Evolutionary conservation across 2,113 vertebrate genomes (phyloP), one percentile per base, ranked within the genome.

Genomic region (Laticauda laticaudata): DNA sequence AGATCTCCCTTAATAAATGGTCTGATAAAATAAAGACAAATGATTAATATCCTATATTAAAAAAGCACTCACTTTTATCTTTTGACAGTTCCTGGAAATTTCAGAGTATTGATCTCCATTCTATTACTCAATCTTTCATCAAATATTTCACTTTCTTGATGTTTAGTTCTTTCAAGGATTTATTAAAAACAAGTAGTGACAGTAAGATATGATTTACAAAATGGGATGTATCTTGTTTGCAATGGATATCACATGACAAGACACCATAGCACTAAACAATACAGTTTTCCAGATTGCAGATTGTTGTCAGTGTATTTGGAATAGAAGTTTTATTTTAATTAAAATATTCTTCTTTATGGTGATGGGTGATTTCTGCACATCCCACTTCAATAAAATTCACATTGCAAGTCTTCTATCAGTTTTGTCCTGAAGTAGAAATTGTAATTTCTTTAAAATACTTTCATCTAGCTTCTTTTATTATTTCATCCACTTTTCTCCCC

Each of bases 251-350:
- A 56, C 86, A 91, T 9, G 90, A 88, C 45, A 69, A 15, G 21
- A 39, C 69, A 2, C 91, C 5, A 61, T 91, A 90, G 51, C 87
- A 14, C 24, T 69, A 56, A 23, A 55, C 29, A 89, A 11, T 88
- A 92, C 92, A 91, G 86, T 86, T 95, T 96, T 64, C 56, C 51
- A 14, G 94, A 94, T 89, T 95, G 93, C 95, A 93, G 93, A 95
- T 89, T 87, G 93, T 87, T 53, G 45, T 90, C 81, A 55, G 89
- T 92, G 92, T 91, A 29, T 39, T 96, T 51, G 61, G 23, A 64
- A n/a, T 15, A 87, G 29, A 61, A 24, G 7, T n/a, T 61, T 57
- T 56, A 75, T 81, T 81, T 69, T 81, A 39, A 81, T 81, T 81
- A 81, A 81, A 81, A 10, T 43, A 81, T 81, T 81, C 2, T 81